Conservation (phyloP, 1,140 invertebrate genomes). For the Saccostrea glomerata region DNA sequence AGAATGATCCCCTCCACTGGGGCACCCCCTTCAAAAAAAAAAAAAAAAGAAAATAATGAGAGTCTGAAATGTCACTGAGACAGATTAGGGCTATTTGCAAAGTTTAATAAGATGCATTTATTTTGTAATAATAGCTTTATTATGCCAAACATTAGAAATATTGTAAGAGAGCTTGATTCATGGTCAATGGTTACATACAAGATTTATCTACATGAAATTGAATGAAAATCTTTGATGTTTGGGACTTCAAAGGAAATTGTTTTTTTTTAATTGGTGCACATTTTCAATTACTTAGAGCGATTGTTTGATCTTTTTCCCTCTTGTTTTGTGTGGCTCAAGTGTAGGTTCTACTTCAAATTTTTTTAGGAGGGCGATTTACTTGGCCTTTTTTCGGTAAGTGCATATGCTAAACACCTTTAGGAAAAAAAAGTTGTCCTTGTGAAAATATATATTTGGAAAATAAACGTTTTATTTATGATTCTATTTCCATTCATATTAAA, state of each 20-base stretch:
- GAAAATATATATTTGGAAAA: too few species aligned
- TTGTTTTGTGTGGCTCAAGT: conserved; percentile 2
- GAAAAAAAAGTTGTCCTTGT: too few species aligned
- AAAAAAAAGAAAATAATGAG: conserved; percentile 6
- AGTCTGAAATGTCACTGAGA: conserved; percentile 16
- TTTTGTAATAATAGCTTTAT: conserved; percentile 33
- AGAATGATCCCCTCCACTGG: too few species aligned
- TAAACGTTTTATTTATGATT: too few species aligned
- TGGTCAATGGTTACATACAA: conserved; percentile 30
- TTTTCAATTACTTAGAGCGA: conserved; percentile 30
- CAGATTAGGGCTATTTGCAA: conserved; percentile 23
- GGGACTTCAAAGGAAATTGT: conserved; percentile 11
- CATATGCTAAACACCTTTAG: too few species aligned
- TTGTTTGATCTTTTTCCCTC: not conserved
- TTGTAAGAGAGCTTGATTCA: conserved; percentile 34
- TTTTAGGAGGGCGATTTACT: not conserved
- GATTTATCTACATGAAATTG: conserved; percentile 38
- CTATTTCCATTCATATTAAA: too few species aligned
- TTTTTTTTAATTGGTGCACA: conserved; percentile 32
- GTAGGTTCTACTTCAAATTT: conserved; percentile 18
- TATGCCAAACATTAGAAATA: conserved; percentile 32
- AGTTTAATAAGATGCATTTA: conserved; percentile 32
- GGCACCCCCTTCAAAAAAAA: too few species aligned
- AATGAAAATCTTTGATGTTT: conserved; percentile 23
- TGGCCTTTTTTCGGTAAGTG: too few species aligned